Evolutionary conservation across 2,888 invertebrate genomes (phyloP).

Genomic region (Temnothorax unifasciatus): DNA sequence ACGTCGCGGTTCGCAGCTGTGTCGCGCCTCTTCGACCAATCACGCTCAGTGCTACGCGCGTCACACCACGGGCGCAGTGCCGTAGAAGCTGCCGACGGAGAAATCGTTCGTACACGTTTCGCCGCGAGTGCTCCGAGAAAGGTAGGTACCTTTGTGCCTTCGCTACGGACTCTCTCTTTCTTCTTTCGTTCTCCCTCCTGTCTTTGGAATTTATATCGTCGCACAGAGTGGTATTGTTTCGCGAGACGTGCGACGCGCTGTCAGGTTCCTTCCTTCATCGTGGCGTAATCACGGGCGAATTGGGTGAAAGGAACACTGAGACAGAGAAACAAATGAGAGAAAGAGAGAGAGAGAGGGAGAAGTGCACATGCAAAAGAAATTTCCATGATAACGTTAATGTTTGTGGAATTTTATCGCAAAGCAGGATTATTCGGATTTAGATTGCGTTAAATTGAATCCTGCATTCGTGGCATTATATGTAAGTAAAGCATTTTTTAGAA

Average conservation of each 20-base stretch:
- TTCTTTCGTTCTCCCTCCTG: background rate
- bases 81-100: constrained; percentile 33
- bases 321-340: background rate
- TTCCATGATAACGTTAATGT: background rate
- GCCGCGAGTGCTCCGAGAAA: background rate
- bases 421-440: background rate
- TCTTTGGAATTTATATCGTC: background rate
- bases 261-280: background rate
- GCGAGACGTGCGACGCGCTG: background rate
- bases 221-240: background rate
- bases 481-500: too few relatives aligned
- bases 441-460: background rate
- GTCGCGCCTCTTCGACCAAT: constrained; percentile 58
- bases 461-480: too few relatives aligned
- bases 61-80: constrained; percentile 46
- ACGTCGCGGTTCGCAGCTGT: constrained; percentile 56
- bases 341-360: background rate
- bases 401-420: background rate
- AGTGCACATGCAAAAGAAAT: background rate
- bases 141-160: constrained; percentile 1
- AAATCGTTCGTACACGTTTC: background rate
- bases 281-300: background rate
- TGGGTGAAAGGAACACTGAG: background rate
- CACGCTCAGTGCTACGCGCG: constrained; percentile 47
- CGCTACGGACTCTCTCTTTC: background rate